Evolutionary conservation across 1,140 invertebrate species (phyloP).

Genomic region (Babylonia areolata): DNA sequence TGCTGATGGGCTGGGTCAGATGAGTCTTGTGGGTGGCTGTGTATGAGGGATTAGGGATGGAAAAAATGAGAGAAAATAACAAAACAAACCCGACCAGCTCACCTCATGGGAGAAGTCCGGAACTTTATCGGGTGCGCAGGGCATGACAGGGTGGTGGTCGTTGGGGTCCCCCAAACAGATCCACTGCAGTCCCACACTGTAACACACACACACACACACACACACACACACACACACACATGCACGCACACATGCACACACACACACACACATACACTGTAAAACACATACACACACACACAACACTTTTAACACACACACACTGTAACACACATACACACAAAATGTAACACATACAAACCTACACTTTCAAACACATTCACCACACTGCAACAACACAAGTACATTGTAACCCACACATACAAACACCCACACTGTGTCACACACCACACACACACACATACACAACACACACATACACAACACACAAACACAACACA

Average conservation of each 20-base stretch:
- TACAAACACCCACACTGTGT: no score
- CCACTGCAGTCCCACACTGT: constrained; percentile 90
- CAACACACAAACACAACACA: no score
- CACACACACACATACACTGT: neutral
- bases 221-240: neutral
- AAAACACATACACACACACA: neutral
- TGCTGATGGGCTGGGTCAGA: no score
- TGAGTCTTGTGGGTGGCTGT: no score
- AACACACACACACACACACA: constrained; percentile 31
- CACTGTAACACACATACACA: neutral
- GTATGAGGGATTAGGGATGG: no score
- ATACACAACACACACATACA: no score
- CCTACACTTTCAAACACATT: no score
- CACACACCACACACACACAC: no score
- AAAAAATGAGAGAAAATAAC: no score
- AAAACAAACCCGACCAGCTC: no score
- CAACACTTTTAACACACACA: no score
- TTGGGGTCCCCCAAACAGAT: constrained; percentile 93
- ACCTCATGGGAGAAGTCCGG: constrained; percentile 93
- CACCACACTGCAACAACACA: neutral
- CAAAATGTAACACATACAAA: neutral
- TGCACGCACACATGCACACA: neutral
- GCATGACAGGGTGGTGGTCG: constrained; percentile 97
- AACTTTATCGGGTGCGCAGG: constrained; percentile 96
- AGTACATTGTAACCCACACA: no score